A percentile compares a stretch with the other conserved stretches of the same genome.
Evolutionary conservation across 2,797 vertebrate genomes (phyloP).

Genomic region (Momotus momota): DNA sequence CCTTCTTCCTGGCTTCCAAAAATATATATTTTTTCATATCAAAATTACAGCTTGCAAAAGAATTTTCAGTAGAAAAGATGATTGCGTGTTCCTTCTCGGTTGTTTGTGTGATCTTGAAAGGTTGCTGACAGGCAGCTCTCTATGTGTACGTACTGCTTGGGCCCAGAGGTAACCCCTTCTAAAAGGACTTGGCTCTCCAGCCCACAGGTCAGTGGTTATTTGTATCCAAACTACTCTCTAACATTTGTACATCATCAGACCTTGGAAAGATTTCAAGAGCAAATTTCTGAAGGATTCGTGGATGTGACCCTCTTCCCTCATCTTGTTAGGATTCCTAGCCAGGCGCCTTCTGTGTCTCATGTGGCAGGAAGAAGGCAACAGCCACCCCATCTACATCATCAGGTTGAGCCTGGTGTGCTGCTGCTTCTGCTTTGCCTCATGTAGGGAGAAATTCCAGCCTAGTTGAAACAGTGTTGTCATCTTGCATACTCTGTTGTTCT

Average conservation of each 20-base stretch:
- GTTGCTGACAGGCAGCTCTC: neutral
- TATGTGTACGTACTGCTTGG: accelerated
- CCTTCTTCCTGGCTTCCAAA: conserved; percentile 15
- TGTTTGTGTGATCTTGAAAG: neutral
- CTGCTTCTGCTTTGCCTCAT: neutral
- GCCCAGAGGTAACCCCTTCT: neutral
- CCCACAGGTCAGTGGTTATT: neutral
- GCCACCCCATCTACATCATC: neutral
- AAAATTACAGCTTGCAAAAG: neutral
- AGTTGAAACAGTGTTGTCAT: neutral
- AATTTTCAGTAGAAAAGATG: neutral
- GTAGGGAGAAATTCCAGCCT: neutral
- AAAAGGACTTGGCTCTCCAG: neutral
- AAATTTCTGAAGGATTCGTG: neutral
- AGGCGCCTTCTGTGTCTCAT: neutral
- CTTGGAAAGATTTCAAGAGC: neutral
- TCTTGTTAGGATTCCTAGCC: neutral
- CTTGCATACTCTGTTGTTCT: neutral
- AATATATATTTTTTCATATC: neutral
- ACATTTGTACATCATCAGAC: neutral
- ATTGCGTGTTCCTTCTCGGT: neutral
- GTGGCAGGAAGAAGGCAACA: neutral
- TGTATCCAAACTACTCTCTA: neutral
- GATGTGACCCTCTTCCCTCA: neutral
- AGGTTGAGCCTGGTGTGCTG: neutral